These are phyloP conservation scores for Lithosia quadra DNA, from an alignment of 2,888 invertebrate genomes.

Conservation along the genomic window DNA sequence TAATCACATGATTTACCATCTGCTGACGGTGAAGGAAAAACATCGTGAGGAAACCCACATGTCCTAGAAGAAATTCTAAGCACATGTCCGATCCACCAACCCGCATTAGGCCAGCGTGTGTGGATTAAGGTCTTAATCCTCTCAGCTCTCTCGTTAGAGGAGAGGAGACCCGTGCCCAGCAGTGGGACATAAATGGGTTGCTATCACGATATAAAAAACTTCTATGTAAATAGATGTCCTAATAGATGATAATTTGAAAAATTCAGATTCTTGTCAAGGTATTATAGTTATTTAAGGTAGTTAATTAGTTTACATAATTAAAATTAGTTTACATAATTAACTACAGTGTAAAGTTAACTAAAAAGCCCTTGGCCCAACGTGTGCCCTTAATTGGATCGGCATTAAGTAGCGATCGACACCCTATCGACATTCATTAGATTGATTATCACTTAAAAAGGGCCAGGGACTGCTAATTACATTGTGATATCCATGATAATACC, in stretches of 20 bases:
- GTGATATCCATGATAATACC: slow-evolving; percentile 6
- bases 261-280: slow-evolving; percentile 3
- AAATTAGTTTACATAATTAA: slow-evolving; percentile 4
- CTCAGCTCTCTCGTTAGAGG: too few relatives aligned
- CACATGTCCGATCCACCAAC: too few relatives aligned
- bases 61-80: too few relatives aligned
- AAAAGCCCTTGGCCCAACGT: slow-evolving; percentile 25
- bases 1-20: too few relatives aligned
- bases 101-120: too few relatives aligned
- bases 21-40: too few relatives aligned
- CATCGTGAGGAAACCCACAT: too few relatives aligned
- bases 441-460: slow-evolving; percentile 14
- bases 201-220: too few relatives aligned
- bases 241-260: background rate
- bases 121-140: too few relatives aligned
- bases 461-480: slow-evolving; percentile 18
- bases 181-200: too few relatives aligned
- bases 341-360: slow-evolving; percentile 10
- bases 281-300: background rate
- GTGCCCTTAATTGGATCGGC: slow-evolving; percentile 36
- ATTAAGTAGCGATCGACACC: slow-evolving; percentile 8
- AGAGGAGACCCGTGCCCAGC: too few relatives aligned
- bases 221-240: background rate
- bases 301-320: too few relatives aligned
- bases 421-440: slow-evolving; percentile 14